Evolutionary conservation across 2,888 invertebrate genomes (phyloP), one percentile per base, ranked within the genome.

Genomic region (Dyspetes luteomarginatus): DNA sequence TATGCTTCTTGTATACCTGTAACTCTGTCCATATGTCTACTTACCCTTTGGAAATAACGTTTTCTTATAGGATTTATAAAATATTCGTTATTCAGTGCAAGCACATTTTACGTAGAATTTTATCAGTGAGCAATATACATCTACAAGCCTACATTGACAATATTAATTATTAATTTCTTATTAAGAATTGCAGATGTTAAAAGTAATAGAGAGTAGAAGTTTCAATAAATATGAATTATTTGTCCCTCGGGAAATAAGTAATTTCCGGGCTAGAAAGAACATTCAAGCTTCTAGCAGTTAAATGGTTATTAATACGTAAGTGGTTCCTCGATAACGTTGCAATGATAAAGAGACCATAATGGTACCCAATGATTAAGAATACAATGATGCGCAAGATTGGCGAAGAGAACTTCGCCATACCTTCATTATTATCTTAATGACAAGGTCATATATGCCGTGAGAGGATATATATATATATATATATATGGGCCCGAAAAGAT

Each of bases 401-500:
- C 12, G 12, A 36, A 7, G 0, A 1, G 36, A 12, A 36, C 9
- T 36, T n/a, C n/a, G n/a, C n/a, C n/a, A n/a, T n/a, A n/a, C n/a
- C n/a, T 36, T 36, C 24, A 17, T 30, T 28, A 5, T 15, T 45
- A 65, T 22, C 19, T 9, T 12, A 48, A 28, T 26, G 17, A 26
- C 19, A 19, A 9, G 5, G 4, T 7, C 24, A 5, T 4, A 7
- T 28, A 28, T 9, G 50, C 17, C 26, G 17, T 30, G 30, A 30
- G n/a, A 65, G 12, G 36, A 36, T 36, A 52, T 52, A 52, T 50
- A n/a, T n/a, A n/a, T n/a, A n/a, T n/a, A n/a, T n/a, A n/a, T n/a
- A n/a, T n/a, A n/a, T n/a, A n/a, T n/a, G n/a, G n/a, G 65, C 50
- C 26, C 28, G 45, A 65, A 72, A 52, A 43, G 80, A 82, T 84